A percentile compares a stretch with the other conserved stretches of the same genome.
These are phyloP conservation scores for Anguilla pacifica DNA, from an alignment of 2,797 vertebrate species.

Conservation along the genomic window DNA sequence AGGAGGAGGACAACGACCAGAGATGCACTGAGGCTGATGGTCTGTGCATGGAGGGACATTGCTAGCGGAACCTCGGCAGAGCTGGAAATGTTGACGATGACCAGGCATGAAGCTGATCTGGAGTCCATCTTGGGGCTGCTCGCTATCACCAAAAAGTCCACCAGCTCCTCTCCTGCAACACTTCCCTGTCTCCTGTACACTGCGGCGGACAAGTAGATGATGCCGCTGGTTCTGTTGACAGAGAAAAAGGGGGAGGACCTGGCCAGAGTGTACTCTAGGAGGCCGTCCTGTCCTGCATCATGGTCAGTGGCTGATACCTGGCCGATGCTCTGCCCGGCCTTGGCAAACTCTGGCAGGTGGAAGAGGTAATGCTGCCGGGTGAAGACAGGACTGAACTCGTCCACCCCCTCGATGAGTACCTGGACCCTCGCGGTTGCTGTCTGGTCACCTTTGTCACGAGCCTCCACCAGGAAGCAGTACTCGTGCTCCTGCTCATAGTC, in stretches of 20 bases:
- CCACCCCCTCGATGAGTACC: slow-evolving; percentile 81
- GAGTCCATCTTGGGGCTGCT: slow-evolving; percentile 81
- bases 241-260: slow-evolving; percentile 79
- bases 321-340: slow-evolving; percentile 75
- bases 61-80: slow-evolving; percentile 62
- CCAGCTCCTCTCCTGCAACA: slow-evolving; percentile 53
- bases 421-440: slow-evolving; percentile 77
- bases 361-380: slow-evolving; percentile 85
- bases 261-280: slow-evolving; percentile 81
- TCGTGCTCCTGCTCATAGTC: slow-evolving; percentile 83
- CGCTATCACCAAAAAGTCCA: slow-evolving; percentile 80
- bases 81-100: slow-evolving; percentile 84
- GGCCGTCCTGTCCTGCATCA: slow-evolving; percentile 85
- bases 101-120: slow-evolving; percentile 74
- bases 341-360: slow-evolving; percentile 70
- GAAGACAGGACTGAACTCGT: slow-evolving; percentile 92
- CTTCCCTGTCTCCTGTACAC: slow-evolving; percentile 68
- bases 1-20: slow-evolving; percentile 77
- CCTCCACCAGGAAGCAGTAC: slow-evolving; percentile 86
- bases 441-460: slow-evolving; percentile 82
- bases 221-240: slow-evolving; percentile 82
- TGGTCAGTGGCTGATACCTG: slow-evolving; percentile 84
- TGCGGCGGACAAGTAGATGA: slow-evolving; percentile 73
- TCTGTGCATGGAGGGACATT: slow-evolving; percentile 66
- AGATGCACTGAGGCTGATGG: slow-evolving; percentile 72